These are phyloP conservation scores for Megalops cyprinoides DNA, from an alignment of 2,797 vertebrate genomes.

Conservation along the genomic window DNA sequence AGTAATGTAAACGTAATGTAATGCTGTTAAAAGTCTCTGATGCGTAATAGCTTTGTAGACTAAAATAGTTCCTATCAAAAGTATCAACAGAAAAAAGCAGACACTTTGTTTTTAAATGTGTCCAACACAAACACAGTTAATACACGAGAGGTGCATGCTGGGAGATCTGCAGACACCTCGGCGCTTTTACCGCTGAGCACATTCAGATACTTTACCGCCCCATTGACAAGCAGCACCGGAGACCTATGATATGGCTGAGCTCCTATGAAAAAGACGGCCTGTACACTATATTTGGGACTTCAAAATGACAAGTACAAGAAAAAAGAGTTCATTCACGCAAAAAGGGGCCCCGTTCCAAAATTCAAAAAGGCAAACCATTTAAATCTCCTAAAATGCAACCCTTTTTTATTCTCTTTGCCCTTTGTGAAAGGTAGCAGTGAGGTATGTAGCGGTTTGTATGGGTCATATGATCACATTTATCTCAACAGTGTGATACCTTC, in stretches of 20 bases:
- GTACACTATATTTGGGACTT: conserved; percentile 5
- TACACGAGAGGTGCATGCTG: not conserved
- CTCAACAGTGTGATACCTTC: conserved; percentile 1
- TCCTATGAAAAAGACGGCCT: conserved; percentile 37
- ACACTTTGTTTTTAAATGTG: not conserved
- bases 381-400: conserved; percentile 37
- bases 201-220: conserved; percentile 14
- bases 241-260: conserved; percentile 40
- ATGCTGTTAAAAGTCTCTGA: no score
- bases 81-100: not conserved
- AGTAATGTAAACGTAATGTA: no score
- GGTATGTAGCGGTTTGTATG: conserved; percentile 19
- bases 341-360: conserved; percentile 12
- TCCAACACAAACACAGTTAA: not conserved
- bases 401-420: conserved; percentile 45
- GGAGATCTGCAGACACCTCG: not conserved
- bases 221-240: not conserved
- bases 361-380: conserved; percentile 21
- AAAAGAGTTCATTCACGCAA: conserved; percentile 23
- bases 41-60: no score
- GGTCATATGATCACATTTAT: conserved; percentile 18
- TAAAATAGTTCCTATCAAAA: not conserved
- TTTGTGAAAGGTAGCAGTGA: conserved; percentile 32
- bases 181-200: not conserved
- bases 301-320: conserved; percentile 29